Evolutionary conservation across 2,888 invertebrate species (phyloP), one percentile per base, ranked within the genome.

Genomic region (Leptopterna dolabrata): DNA sequence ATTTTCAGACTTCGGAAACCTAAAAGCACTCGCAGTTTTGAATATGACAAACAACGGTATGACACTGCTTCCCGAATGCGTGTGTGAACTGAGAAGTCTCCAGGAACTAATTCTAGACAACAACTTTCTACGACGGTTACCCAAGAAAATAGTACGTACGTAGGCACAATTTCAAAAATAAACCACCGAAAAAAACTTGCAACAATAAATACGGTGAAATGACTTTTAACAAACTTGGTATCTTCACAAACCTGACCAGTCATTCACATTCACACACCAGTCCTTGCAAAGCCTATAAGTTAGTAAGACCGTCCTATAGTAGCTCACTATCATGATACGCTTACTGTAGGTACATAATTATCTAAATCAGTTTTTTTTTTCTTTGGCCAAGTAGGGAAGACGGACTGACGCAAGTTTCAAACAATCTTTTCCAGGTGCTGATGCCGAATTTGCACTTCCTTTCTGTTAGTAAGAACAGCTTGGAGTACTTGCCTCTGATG

Each of bases 71-170:
- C 87, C 87, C 30, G 82, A 76, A 3, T 85, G 76, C 43, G 80
- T 88, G n/a, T 86, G 88, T 71, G 78, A 76, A 11, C 70, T 87
- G 47, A 87, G 83, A 55, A 86, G 86, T 27, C 83, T 88, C 1
- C 80, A 82, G 36, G 88, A 88, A 43, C 78, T 88, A 9, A 87
- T 88, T 36, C 78, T 87, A 4, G 88, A 88, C 83, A 76, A 86
- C 70, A 88, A 88, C 70, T 24, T 83, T 47, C 84, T 88, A 11
- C 29, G 45, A 16, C 19, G 43, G 24, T 73, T 88, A 19, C 88
- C 88, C 14, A 76, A 86, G 55, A 73, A 82, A 84, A 88, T 88
- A 55, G 88, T 88, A 83, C 76, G 87, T 86, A 86, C 29, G 36
- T 43, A 43, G 43, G 43, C 11, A 43, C 11, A 6, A 43, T 43